Evolutionary conservation across 1,140 invertebrate species (phyloP).

Genomic region (Zaprionus vittiger): DNA sequence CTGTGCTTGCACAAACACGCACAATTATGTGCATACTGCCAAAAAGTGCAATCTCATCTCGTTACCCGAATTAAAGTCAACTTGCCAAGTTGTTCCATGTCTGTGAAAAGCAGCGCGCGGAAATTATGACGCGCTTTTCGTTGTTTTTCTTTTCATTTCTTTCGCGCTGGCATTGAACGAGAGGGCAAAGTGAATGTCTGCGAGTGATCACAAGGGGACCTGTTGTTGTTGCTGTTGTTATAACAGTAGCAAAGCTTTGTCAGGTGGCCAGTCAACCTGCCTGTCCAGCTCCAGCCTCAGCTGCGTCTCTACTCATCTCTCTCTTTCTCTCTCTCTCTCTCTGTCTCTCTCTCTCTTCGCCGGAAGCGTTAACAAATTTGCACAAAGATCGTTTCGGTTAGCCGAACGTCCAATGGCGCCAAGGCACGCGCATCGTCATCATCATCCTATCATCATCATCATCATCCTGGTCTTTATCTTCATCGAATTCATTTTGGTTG

Average conservation of each 20-base stretch:
- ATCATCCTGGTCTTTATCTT: constrained; percentile 20
- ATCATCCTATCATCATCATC: constrained; percentile 40
- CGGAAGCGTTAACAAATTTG: constrained; percentile 73
- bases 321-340: background rate
- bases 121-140: constrained; percentile 69
- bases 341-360: constrained; percentile 15
- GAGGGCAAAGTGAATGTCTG: constrained; percentile 68
- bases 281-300: constrained; percentile 12
- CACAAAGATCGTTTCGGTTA: constrained; percentile 37
- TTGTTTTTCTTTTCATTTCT: background rate
- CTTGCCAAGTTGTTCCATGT: background rate
- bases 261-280: constrained; percentile 31
- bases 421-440: constrained; percentile 73
- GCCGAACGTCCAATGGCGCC: constrained; percentile 55
- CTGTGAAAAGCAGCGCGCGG: constrained; percentile 50
- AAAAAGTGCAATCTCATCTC: constrained; percentile 64
- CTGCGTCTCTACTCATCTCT: background rate
- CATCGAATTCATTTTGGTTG: constrained; percentile 39
- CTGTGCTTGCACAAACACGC: background rate
- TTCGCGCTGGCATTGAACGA: constrained; percentile 61
- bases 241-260: constrained; percentile 42
- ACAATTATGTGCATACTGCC: background rate
- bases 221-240: constrained; percentile 31
- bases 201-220: constrained; percentile 30
- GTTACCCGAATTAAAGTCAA: constrained; percentile 30